Conservation (phyloP, 1,140 invertebrate species). For the Mylabris phalerata region DNA sequence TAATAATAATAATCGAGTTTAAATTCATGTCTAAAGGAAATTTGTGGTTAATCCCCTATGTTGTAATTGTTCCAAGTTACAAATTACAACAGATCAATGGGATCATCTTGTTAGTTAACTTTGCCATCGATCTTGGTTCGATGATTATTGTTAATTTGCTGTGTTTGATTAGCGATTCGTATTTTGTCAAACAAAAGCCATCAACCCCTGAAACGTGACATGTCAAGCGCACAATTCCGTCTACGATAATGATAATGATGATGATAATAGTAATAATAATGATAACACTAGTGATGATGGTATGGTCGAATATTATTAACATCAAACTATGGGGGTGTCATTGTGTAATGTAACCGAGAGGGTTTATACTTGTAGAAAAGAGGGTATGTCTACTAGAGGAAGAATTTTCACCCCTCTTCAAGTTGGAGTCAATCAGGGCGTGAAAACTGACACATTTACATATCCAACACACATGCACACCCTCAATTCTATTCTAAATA, state of each 20-base stretch:
- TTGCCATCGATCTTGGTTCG: not conserved
- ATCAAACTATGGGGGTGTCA: conserved; percentile 12
- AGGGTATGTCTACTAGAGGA: not conserved
- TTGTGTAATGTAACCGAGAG: conserved; percentile 23
- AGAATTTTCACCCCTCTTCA: conserved; percentile 9
- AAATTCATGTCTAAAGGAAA: too few species aligned
- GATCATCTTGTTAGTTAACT: too few species aligned
- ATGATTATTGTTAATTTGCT: conserved; percentile 11
- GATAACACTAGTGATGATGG: conserved; percentile 11
- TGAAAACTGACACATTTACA: conserved; percentile 42
- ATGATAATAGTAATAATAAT: too few species aligned
- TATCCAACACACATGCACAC: conserved; percentile 12
- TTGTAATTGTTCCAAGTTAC: too few species aligned
- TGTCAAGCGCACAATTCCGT: conserved; percentile 11
- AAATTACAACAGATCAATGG: too few species aligned
- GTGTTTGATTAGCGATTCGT: conserved; percentile 19
- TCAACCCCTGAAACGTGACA: conserved; percentile 12
- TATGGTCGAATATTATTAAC: conserved; percentile 26
- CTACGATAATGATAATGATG: too few species aligned
- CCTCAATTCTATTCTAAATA: too few species aligned
- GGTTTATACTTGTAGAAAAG: conserved; percentile 11
- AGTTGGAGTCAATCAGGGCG: conserved; percentile 37
- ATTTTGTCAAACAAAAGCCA: conserved; percentile 12
- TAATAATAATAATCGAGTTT: too few species aligned
- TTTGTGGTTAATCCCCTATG: too few species aligned